phyloP scores from a whole-genome alignment of 92 coral and sea anemone species.

The Parazoanthus atlanticus region DNA sequence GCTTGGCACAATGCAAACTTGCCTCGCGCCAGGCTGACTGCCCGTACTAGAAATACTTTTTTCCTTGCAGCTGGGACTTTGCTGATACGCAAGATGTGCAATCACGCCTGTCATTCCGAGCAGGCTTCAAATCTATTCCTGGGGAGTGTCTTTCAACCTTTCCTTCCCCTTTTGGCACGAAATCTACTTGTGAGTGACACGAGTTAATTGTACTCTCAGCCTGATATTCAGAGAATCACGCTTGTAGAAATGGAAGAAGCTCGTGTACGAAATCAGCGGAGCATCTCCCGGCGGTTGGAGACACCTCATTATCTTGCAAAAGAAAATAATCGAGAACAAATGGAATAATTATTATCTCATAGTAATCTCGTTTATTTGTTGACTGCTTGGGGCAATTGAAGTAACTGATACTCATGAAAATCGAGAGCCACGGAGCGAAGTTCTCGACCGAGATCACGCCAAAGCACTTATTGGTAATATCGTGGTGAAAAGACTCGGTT shows the following conservation, averaged over 20 bases:
- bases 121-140: conserved; percentile 31
- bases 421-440: conserved; percentile 14
- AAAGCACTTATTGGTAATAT: conserved; percentile 12
- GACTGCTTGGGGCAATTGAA: conserved; percentile 64
- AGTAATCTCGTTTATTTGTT: conserved; percentile 81
- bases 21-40: conserved; percentile 32
- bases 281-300: conserved; percentile 50
- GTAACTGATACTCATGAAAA: conserved; percentile 64
- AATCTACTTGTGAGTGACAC: conserved; percentile 41
- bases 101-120: conserved; percentile 28
- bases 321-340: conserved; percentile 68
- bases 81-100: conserved; percentile 2
- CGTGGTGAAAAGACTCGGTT: conserved; percentile 17
- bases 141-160: conserved; percentile 45
- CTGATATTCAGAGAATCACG: conserved; percentile 28
- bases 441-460: conserved; percentile 12
- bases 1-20: neutral
- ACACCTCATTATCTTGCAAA: conserved; percentile 51
- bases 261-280: neutral
- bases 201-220: conserved; percentile 27
- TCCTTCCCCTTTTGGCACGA: conserved; percentile 45
- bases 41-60: neutral
- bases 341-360: conserved; percentile 76
- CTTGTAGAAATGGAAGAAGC: neutral
- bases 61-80: neutral